phyloP scores from a whole-genome alignment of 1,140 invertebrate species.

The Aleiodes sp. region DNA sequence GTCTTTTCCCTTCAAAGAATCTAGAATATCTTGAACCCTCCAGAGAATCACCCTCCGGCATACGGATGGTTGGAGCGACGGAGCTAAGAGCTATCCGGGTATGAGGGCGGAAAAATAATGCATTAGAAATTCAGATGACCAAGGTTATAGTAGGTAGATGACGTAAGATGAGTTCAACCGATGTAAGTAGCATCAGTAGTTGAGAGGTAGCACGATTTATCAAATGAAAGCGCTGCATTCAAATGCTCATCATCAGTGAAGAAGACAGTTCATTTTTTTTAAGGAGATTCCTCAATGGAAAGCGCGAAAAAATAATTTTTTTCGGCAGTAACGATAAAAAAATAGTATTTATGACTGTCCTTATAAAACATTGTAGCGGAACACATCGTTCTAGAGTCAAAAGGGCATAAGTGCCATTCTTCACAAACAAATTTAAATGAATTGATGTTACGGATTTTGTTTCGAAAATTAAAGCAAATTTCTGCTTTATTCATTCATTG shows the following conservation, averaged over 20 bases:
- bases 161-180: constrained; percentile 25
- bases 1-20: constrained; percentile 22
- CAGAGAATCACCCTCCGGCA: constrained; percentile 42
- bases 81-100: background rate
- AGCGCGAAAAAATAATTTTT: background rate
- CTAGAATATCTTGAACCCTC: background rate
- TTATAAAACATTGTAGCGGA: too few species aligned
- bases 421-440: too few species aligned
- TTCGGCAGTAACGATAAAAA: too few species aligned
- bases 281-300: constrained; percentile 42
- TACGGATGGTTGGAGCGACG: constrained; percentile 27
- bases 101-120: constrained; percentile 50
- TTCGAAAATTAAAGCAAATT: too few species aligned
- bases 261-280: constrained; percentile 64
- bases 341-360: too few species aligned
- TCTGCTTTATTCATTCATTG: too few species aligned
- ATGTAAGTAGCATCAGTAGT: constrained; percentile 22
- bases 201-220: constrained; percentile 56
- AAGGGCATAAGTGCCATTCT: too few species aligned
- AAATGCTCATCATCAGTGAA: constrained; percentile 61
- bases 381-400: too few species aligned
- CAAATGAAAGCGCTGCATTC: constrained; percentile 62
- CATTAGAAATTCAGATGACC: constrained; percentile 65
- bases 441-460: too few species aligned
- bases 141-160: constrained; percentile 38